Conservation (phyloP, 2,113 vertebrate species). For the Dicentrarchus labrax region DNA sequence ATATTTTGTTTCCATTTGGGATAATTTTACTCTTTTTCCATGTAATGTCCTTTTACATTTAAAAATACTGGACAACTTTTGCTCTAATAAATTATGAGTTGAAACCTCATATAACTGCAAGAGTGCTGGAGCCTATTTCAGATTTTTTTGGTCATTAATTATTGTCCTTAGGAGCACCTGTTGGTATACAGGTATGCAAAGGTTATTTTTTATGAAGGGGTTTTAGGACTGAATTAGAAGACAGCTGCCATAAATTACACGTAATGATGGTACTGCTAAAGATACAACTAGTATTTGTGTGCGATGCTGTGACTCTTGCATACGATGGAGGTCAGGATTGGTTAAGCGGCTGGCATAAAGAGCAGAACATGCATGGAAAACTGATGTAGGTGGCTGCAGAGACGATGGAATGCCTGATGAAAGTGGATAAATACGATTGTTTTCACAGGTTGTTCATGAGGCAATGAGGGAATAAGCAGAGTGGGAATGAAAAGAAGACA, state of each 20-base stretch:
- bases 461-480: slow-evolving; percentile 60
- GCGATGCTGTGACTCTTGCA: neutral
- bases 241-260: neutral
- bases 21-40: neutral
- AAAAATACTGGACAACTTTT: neutral
- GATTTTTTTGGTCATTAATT: too few relatives aligned
- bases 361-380: slow-evolving; percentile 14
- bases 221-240: too few relatives aligned
- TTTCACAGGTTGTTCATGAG: slow-evolving; percentile 68
- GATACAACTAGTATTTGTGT: neutral
- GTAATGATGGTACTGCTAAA: neutral
- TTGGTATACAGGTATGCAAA: neutral
- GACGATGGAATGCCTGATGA: slow-evolving; percentile 34
- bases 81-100: neutral
- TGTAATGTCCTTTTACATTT: neutral
- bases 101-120: neutral
- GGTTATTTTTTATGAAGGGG: neutral
- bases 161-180: neutral
- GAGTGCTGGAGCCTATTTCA: neutral
- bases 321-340: slow-evolving; percentile 5
- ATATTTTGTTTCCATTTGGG: neutral
- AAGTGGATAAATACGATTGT: slow-evolving; percentile 76
- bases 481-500: slow-evolving; percentile 49
- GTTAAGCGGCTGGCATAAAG: slow-evolving; percentile 8
- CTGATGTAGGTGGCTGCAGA: slow-evolving; percentile 24